Conservation (phyloP, 2,797 vertebrate species). For the Salarias fasciatus region DNA sequence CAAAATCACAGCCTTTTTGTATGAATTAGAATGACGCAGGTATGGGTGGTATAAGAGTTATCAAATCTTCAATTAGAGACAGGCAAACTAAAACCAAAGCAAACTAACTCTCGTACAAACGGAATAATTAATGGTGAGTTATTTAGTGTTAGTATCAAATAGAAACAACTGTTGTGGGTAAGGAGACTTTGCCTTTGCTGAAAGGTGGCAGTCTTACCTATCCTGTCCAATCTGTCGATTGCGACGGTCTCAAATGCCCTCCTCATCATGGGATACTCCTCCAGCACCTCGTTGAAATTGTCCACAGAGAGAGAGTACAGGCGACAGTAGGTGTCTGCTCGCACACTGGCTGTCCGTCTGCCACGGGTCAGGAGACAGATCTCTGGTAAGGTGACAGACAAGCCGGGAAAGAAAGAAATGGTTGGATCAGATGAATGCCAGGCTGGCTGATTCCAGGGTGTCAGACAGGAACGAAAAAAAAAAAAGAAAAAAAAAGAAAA, state of each 20-base stretch:
- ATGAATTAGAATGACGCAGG: too few species aligned
- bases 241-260: conserved; percentile 94
- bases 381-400: conserved; percentile 74
- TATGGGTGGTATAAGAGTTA: too few species aligned
- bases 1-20: too few species aligned
- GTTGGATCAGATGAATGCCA: conserved; percentile 19
- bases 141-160: background rate
- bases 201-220: conserved; percentile 77
- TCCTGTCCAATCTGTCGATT: conserved; percentile 92
- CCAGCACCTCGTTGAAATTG: conserved; percentile 94
- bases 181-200: background rate
- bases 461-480: conserved; percentile 9
- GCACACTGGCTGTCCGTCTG: conserved; percentile 90
- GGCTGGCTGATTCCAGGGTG: conserved; percentile 11
- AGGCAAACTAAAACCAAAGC: too few species aligned
- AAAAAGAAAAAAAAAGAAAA: too few species aligned
- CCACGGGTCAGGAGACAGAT: conserved; percentile 95
- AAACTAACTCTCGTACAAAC: too few species aligned
- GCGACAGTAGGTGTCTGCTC: conserved; percentile 92
- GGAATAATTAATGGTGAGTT: background rate
- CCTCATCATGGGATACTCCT: conserved; percentile 97
- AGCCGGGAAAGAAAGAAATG: conserved; percentile 1
- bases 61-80: too few species aligned
- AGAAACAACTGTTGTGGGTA: background rate
- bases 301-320: conserved; percentile 94